phyloP scores from a whole-genome alignment of 2,113 vertebrate species.

The Notarius quadriscutis region DNA sequence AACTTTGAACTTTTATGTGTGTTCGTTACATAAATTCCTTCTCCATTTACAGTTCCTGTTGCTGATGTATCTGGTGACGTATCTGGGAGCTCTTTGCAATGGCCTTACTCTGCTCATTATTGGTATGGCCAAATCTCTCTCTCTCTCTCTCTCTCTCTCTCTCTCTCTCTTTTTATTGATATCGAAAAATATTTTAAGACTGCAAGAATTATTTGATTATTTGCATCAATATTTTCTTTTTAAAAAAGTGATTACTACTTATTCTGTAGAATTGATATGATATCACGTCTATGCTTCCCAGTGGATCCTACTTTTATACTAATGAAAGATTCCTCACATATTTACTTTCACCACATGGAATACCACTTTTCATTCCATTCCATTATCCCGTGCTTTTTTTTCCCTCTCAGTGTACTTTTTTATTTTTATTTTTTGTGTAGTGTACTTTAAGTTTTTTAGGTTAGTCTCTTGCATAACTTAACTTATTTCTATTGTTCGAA shows the following conservation, averaged over 20 bases:
- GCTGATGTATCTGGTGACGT: constrained; percentile 87
- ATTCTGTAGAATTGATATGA: background rate
- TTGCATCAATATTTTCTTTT: background rate
- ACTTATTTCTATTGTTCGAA: no score
- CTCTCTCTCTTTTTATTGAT: background rate
- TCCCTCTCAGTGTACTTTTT: no score
- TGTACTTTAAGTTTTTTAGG: no score
- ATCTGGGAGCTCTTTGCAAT: constrained; percentile 83
- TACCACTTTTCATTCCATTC: no score
- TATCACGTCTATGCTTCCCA: background rate
- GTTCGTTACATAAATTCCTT: constrained; percentile 24
- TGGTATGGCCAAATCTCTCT: constrained; percentile 62
- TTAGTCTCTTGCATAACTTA: no score
- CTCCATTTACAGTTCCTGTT: constrained; percentile 73
- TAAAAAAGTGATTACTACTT: background rate
- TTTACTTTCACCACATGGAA: no score
- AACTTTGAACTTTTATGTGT: background rate
- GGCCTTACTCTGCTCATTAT: constrained; percentile 88
- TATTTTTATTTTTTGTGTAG: no score
- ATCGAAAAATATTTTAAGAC: background rate
- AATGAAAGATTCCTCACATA: background rate
- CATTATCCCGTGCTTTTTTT: no score
- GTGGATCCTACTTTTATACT: background rate
- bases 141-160: background rate
- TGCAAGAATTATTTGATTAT: no score